Percentiles rank a stretch among this genome's conserved stretches.
Conservation (phyloP, 1,140 invertebrate genomes). For the Contarinia nasturtii region DNA sequence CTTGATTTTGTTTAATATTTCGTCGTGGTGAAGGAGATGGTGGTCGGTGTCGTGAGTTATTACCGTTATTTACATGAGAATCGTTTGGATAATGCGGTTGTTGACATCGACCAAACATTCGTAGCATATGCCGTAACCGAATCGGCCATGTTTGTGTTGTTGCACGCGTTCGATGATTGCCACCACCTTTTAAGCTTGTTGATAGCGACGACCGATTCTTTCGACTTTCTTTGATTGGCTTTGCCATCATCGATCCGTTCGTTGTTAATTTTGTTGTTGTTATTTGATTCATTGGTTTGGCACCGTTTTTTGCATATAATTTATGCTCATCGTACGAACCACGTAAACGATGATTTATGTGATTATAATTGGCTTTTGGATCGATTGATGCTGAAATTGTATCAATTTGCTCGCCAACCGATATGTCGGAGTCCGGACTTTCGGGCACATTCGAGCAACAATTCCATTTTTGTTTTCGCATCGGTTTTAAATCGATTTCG, state of each 20-base stretch:
- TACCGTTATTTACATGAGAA: too few relatives aligned
- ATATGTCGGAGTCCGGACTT: conserved; percentile 28
- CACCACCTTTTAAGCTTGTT: not conserved
- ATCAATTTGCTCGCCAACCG: conserved; percentile 5
- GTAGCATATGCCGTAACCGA: conserved; percentile 18
- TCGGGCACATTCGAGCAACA: conserved; percentile 32
- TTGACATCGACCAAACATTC: conserved; percentile 17
- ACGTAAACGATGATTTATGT: too few relatives aligned
- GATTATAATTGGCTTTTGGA: too few relatives aligned
- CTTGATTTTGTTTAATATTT: conserved; percentile 19
- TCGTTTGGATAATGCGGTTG: conserved; percentile 5
- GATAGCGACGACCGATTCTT: conserved; percentile 1
- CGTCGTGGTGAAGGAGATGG: conserved; percentile 4
- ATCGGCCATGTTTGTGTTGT: conserved; percentile 7
- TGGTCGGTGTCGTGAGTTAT: conserved; percentile 9
- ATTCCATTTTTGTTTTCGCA: conserved; percentile 28
- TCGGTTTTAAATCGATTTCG: too few relatives aligned
- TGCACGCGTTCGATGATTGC: not conserved
- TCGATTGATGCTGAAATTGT: too few relatives aligned
- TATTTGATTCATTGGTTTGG: not conserved
- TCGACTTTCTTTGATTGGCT: not conserved
- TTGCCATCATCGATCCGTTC: not conserved
- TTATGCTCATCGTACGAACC: too few relatives aligned
- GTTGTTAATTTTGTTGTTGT: not conserved
- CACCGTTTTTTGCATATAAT: not conserved